These are phyloP conservation scores for Rotaria macrura DNA, from an alignment of 2,888 invertebrate genomes.

Conservation along the genomic window DNA sequence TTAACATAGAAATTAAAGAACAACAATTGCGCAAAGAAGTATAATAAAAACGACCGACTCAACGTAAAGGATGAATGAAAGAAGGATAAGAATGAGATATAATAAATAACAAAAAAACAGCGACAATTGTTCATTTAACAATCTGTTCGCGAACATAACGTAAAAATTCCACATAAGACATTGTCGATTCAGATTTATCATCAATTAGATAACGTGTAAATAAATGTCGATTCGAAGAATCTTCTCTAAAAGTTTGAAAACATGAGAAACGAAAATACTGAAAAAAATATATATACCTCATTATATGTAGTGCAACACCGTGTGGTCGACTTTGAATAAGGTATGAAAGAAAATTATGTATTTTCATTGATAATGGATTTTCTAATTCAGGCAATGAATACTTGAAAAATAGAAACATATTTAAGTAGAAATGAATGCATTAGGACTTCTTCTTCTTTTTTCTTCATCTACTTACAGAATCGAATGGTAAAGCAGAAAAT, in stretches of 20 bases:
- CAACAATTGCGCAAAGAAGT: too few relatives aligned
- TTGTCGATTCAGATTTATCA: slow-evolving; percentile 30
- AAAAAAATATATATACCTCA: neutral
- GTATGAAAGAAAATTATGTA: slow-evolving; percentile 26
- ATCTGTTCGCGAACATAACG: slow-evolving; percentile 31
- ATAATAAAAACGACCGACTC: too few relatives aligned
- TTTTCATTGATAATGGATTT: slow-evolving; percentile 29
- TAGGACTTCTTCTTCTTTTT: neutral
- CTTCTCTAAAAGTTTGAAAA: neutral
- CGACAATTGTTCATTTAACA: neutral
- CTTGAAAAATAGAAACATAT: slow-evolving; percentile 11
- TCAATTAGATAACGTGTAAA: slow-evolving; percentile 14
- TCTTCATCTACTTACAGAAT: slow-evolving; percentile 47
- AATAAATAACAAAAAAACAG: too few relatives aligned
- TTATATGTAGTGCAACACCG: slow-evolving; percentile 24
- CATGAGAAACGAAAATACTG: neutral
- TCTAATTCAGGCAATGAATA: slow-evolving; percentile 31
- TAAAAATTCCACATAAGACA: slow-evolving; percentile 32
- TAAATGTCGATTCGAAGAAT: neutral
- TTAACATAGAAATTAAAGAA: too few relatives aligned
- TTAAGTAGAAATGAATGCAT: neutral
- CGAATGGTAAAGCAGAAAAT: slow-evolving; percentile 64
- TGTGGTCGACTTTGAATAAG: slow-evolving; percentile 25
- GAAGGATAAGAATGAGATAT: too few relatives aligned
- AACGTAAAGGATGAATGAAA: too few relatives aligned